These are phyloP conservation scores for Coilia nasus DNA, from an alignment of 2,797 vertebrate genomes.

Conservation along the genomic window DNA sequence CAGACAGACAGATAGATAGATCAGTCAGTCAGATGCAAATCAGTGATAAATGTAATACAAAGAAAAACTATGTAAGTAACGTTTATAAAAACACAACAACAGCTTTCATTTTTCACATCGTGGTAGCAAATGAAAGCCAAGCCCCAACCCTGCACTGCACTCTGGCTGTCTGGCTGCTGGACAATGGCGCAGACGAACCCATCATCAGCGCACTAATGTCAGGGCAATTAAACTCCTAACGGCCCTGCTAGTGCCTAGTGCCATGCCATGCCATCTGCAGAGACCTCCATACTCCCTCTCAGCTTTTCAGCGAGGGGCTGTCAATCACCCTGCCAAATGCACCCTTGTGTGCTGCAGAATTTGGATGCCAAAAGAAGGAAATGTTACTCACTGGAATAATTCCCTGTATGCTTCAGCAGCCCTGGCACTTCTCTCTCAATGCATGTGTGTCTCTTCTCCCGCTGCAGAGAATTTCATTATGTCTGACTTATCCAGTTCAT, in stretches of 20 bases:
- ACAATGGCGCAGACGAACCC: not conserved
- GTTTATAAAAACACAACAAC: conserved; percentile 23
- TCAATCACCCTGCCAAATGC: not conserved
- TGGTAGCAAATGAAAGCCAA: not conserved
- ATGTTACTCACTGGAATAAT: not conserved
- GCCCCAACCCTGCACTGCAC: not conserved
- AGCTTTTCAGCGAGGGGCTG: not conserved
- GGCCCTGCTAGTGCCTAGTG: not conserved
- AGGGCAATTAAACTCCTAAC: not conserved
- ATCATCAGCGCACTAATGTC: not conserved
- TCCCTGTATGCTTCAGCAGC: not conserved
- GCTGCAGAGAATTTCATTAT: not conserved
- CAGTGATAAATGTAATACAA: conserved; percentile 42
- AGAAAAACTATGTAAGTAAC: not conserved
- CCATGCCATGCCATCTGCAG: not conserved
- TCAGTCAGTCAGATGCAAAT: conserved; percentile 34
- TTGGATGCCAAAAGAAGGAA: not conserved
- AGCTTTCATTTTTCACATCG: not conserved
- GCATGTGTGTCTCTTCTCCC: not conserved
- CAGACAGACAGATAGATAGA: not conserved
- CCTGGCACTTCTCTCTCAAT: not conserved
- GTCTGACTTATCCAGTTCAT: not conserved
- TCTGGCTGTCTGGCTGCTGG: not conserved
- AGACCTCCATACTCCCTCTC: not conserved
- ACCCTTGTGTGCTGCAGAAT: not conserved